phyloP scores from a whole-genome alignment of 2,113 vertebrate genomes.

The Ellobius talpinus region DNA sequence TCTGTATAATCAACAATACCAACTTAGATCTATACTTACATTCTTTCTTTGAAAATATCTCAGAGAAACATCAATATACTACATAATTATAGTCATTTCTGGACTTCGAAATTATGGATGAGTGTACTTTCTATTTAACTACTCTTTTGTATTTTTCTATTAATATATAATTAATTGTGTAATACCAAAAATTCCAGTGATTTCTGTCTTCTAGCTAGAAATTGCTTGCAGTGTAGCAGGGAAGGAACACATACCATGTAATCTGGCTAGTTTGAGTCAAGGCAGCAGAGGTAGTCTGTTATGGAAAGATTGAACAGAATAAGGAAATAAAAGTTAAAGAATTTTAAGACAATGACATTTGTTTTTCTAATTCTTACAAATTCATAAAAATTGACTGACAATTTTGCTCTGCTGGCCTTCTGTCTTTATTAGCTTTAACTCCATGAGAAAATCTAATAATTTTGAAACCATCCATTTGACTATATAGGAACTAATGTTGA shows the following conservation, averaged over 20 bases:
- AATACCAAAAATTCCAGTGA: background rate
- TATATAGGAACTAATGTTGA: background rate
- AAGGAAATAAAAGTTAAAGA: background rate
- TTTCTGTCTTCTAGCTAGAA: background rate
- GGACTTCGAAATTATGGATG: background rate
- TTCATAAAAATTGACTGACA: constrained; percentile 61
- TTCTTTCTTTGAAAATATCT: background rate
- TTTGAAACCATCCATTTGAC: constrained; percentile 12
- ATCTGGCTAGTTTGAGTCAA: background rate
- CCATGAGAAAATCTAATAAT: constrained; percentile 53
- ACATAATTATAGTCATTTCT: background rate
- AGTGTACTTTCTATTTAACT: background rate
- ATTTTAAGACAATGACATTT: constrained; percentile 50
- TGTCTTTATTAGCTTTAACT: constrained; percentile 66
- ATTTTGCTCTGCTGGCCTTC: constrained; percentile 58
- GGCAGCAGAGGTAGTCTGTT: background rate
- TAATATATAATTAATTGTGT: background rate
- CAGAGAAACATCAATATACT: background rate
- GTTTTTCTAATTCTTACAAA: background rate
- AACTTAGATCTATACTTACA: constrained; percentile 4
- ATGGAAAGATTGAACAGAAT: background rate
- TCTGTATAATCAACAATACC: background rate
- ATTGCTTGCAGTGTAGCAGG: background rate
- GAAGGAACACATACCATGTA: background rate
- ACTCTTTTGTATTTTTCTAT: background rate